These are phyloP conservation scores for Probosciger aterrimus DNA, from an alignment of 2,113 vertebrate genomes.

Conservation along the genomic window DNA sequence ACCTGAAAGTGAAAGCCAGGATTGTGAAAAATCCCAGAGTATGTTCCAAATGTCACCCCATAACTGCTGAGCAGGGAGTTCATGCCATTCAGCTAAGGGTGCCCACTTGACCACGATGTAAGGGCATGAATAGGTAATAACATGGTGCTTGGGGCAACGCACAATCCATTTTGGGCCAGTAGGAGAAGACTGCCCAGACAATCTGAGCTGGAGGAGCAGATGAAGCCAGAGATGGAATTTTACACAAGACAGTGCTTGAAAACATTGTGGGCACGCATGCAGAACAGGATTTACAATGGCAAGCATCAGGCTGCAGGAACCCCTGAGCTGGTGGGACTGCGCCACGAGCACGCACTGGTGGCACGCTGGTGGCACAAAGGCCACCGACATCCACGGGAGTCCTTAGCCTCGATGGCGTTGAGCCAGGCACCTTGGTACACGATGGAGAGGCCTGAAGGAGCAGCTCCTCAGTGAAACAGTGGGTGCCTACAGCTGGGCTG, in stretches of 20 bases:
- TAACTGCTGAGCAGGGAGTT: background rate
- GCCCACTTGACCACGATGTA: too few relatives aligned
- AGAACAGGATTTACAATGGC: background rate
- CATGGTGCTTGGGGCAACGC: background rate
- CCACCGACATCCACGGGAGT: fast-evolving
- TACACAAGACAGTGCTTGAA: background rate
- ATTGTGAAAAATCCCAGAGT: background rate
- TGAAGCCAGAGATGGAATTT: background rate
- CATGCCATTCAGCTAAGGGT: background rate
- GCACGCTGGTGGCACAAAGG: background rate
- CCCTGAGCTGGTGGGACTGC: fast-evolving
- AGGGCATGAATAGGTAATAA: fast-evolving
- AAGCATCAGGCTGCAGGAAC: background rate
- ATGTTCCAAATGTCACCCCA: fast-evolving
- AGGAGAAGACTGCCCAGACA: background rate
- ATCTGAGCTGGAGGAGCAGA: background rate
- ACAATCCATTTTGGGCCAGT: background rate
- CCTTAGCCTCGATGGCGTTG: fast-evolving
- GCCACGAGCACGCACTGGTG: background rate
- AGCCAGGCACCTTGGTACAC: background rate
- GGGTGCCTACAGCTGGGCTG: background rate
- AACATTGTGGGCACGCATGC: too few relatives aligned
- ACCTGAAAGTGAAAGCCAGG: background rate
- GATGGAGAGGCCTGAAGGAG: background rate
- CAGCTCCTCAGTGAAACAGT: background rate